Base-by-base conservation (phyloP, 2,888 invertebrate species). In the Rhabditoides inermis region DNA sequence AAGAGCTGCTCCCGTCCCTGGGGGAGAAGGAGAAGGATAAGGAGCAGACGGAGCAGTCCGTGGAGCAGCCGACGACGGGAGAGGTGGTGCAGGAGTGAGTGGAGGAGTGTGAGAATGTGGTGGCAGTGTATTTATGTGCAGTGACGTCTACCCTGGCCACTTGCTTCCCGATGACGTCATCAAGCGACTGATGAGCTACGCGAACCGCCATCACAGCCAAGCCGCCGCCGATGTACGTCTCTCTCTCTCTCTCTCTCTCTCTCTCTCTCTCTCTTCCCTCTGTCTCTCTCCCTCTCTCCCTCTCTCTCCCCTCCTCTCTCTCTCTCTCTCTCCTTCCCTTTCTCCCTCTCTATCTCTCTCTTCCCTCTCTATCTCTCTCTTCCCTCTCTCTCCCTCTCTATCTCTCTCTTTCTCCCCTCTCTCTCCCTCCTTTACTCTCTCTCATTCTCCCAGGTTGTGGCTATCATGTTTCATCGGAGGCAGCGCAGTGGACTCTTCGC, bases 271-370 rank as follows among this genome's bases (percentile, higher is more conserved):
- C 12, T 30, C 22, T 28, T 15, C 23, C n/a, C 30, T 23, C 28
- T n/a, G 2, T 18, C 27, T 46, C 50, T 27, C 22, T 32, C 30
- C 41, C 36, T 36, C 52, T 27, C 32, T 42, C 46, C 25, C 47
- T 40, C 47, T 35, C 39, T 45, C 20, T 35, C n/a, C 30, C 48
- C 20, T 20, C 27, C 35, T 53, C 15, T 22, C 45, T 30, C 10
- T 45, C 32, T 27, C 25, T 27, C 49, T 2, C 27, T 25, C 32
- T 18, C 48, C 41, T 22, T 36, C 20, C n/a, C 47, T 28, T 2
- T 20, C 42, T 28, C 36, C 41, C 36, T 32, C 45, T 36, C 40
- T 40, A 27, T 45, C 45, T 32, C 23, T 27, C 25, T 35, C 30
- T 53, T 28, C 26, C 26, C 35, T n/a, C 23, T 20, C 42, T 7